Evolutionary conservation across 1,140 invertebrate genomes (phyloP).

Genomic region (Lysiphlebus fabarum): DNA sequence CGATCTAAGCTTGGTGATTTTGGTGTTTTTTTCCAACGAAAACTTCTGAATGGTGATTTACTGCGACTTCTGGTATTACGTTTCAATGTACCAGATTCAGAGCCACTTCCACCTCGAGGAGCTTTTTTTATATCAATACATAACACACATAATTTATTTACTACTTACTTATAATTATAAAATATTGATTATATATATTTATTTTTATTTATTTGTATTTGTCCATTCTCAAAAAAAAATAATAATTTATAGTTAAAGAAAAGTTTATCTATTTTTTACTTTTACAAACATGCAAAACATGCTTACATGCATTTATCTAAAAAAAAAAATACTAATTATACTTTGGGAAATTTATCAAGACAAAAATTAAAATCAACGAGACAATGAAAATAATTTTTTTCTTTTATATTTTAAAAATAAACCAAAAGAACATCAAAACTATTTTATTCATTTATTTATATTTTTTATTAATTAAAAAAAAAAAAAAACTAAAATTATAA

Average conservation of each 20-base stretch:
- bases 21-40: conserved; percentile 76
- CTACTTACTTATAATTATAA: conserved; percentile 33
- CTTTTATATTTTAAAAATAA: no score
- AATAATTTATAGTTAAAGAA: neutral
- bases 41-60: conserved; percentile 87
- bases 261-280: neutral
- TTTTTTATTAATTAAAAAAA: neutral
- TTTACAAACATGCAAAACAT: neutral
- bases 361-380: no score
- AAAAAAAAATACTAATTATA: no score
- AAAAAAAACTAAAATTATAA: conserved; percentile 5
- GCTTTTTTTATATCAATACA: conserved; percentile 38
- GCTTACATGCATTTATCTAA: no score
- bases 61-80: conserved; percentile 78
- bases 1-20: conserved; percentile 56
- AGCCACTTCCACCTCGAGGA: conserved; percentile 46
- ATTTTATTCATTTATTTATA: neutral
- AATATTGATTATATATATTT: neutral
- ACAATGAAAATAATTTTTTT: no score
- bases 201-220: neutral
- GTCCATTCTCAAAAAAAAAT: neutral
- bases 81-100: conserved; percentile 49
- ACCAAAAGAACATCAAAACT: no score
- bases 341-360: no score
- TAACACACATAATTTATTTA: conserved; percentile 37